Evolutionary conservation across 2,888 invertebrate genomes (phyloP), one percentile per base, ranked within the genome.

Genomic region (Pristionchus entomophagus): DNA sequence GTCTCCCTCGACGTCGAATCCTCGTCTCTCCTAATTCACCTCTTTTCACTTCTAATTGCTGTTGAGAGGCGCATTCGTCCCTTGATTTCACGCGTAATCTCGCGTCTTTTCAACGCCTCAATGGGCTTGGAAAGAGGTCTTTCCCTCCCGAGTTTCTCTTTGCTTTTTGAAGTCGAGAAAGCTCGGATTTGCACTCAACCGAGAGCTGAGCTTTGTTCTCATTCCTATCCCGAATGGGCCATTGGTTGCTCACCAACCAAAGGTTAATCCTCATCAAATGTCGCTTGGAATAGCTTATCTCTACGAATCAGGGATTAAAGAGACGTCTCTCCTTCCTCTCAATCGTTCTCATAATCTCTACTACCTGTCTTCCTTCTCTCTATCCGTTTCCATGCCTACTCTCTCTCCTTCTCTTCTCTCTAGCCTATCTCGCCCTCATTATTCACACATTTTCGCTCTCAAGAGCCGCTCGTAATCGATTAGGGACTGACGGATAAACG

Each of bases 391-490:
- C 69, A 69, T 69, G 69, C 29, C 65, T 35, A 65, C 65, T 32
- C 65, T 35, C 65, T 22, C 38, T 41, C 32, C 38, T 32, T 62
- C 69, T 38, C 69, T 38, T 49, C 51, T 49, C 80, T 49, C 49
- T 77, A 49, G 26, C 32, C 65, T n/a, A 65, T 69, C 29, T 19
- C 69, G n/a, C 41, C 35, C 69, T 69, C 69, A 69, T 69, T 69
- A 69, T 69, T 69, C 69, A 69, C 38, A 69, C 35, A 69, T 69
- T 69, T 62, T 62, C 62, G 62, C 62, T 62, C 62, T 62, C 62
- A 12, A 12, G 62, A 62, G 62, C 62, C 62, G 32, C 62, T 62
- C 62, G 62, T 32, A 29, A 62, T 62, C 62, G 62, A 62, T 62
- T 62, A 62, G 29, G 32, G 32, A 29, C 12, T 10, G n/a, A n/a